These are phyloP conservation scores for Tromatobia lineatoria DNA, from an alignment of 2,888 invertebrate species.

Conservation along the genomic window DNA sequence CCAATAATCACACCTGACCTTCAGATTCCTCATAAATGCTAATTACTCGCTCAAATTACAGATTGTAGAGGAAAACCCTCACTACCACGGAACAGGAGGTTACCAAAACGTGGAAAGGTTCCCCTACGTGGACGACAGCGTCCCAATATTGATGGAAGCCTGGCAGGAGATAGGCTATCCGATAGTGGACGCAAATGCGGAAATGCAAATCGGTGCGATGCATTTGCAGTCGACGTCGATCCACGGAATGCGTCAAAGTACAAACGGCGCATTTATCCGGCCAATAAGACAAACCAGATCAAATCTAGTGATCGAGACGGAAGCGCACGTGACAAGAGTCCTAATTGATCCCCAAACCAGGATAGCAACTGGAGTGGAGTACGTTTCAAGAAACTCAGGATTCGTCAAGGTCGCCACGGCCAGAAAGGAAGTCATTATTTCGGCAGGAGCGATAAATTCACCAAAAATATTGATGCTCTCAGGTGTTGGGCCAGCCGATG, in stretches of 20 bases:
- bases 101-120: slow-evolving; percentile 89
- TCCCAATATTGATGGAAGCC: slow-evolving; percentile 87
- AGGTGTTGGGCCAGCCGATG: slow-evolving; percentile 86
- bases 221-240: slow-evolving; percentile 88
- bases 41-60: slow-evolving; percentile 63
- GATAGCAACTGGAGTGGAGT: slow-evolving; percentile 84
- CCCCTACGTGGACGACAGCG: slow-evolving; percentile 88
- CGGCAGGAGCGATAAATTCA: slow-evolving; percentile 86
- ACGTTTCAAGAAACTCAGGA: slow-evolving; percentile 79
- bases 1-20: not conserved
- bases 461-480: slow-evolving; percentile 87
- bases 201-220: slow-evolving; percentile 88
- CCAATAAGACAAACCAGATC: slow-evolving; percentile 87
- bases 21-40: not conserved
- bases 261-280: slow-evolving; percentile 89
- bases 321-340: slow-evolving; percentile 86
- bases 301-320: slow-evolving; percentile 84
- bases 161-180: slow-evolving; percentile 89
- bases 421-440: slow-evolving; percentile 86
- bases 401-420: slow-evolving; percentile 80
- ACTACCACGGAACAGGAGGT: slow-evolving; percentile 88
- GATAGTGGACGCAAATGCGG: slow-evolving; percentile 88
- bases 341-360: slow-evolving; percentile 86
- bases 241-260: slow-evolving; percentile 88
- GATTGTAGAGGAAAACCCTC: slow-evolving; percentile 82